Evolutionary conservation across 2,888 invertebrate species (phyloP), one percentile per base, ranked within the genome.

Genomic region (Temnothorax ravouxi): DNA sequence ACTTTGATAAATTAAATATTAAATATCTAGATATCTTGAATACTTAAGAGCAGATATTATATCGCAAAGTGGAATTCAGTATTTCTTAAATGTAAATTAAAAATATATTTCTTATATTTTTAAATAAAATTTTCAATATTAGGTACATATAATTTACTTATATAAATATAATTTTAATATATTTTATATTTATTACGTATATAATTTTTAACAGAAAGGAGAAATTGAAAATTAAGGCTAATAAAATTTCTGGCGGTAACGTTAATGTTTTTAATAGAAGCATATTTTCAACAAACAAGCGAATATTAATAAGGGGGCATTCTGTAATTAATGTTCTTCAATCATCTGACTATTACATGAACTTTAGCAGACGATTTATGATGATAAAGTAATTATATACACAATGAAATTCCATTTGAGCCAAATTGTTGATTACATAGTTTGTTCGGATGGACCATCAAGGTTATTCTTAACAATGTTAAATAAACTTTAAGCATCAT

Each of bases 261-360:
- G 3, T n/a, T 67, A 34, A 69, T 21, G 11, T 56, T 44, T 79
- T 47, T 21, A 69, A 21, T 54, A 44, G 29, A 15, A 69, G 11
- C 21, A 59, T 34, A 47, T 79, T 79, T 77, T 67, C 13, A 18
- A 18, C 41, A 69, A 59, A 69, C n/a, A 77, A 34, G 29, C n/a
- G 29, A 56, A 67, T 69, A 47, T n/a, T 79, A 69, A 77, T 54
- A 66, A 56, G 9, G 15, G 56, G 15, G 56, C 29, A 1, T 54
- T 18, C 15, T 56, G 59, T 67, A 69, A 79, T 79, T 56, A 67
- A 79, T 67, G 56, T 69, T 69, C 29, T 29, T n/a, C 9, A 66
- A 76, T 77, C n/a, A 76, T 54, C 25, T 66, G 8, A 13, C 44
- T 34, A 56, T 67, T 77, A 67, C 9, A 54, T 44, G n/a, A 34